Evolutionary conservation across 2,797 vertebrate genomes (phyloP).

Genomic region (Eulemur albifrons): DNA sequence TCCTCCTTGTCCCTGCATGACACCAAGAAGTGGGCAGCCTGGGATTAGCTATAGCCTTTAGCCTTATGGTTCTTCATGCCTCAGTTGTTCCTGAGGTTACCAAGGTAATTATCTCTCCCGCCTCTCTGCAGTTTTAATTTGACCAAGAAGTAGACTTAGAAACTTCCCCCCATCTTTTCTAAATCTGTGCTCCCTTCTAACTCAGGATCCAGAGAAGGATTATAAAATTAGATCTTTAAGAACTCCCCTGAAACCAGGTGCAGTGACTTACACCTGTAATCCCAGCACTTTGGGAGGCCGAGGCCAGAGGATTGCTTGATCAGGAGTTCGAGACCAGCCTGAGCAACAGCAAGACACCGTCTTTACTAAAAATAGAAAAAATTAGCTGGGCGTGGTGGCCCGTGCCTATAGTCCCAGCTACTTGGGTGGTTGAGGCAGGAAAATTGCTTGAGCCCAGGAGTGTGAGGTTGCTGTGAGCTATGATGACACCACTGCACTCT

Average conservation of each 20-base stretch:
- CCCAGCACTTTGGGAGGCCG: background rate
- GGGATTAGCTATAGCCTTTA: background rate
- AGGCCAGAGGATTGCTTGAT: no score
- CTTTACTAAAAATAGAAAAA: no score
- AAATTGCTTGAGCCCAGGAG: background rate
- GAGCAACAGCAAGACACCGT: no score
- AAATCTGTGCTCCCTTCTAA: conserved; percentile 43
- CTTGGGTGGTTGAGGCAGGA: no score
- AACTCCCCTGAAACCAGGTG: background rate
- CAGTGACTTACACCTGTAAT: background rate
- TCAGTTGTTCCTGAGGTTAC: background rate
- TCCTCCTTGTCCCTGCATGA: background rate
- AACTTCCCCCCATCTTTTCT: background rate
- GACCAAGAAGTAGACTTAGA: background rate
- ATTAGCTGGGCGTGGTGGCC: no score
- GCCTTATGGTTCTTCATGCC: background rate
- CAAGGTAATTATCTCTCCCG: background rate
- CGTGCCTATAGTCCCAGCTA: no score
- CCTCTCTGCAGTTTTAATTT: conserved; percentile 1
- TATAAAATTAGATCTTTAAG: conserved; percentile 29
- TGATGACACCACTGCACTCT: background rate
- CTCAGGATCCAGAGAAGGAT: background rate
- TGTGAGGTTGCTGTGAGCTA: background rate
- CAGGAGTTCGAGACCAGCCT: no score
- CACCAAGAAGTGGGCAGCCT: background rate